Base-by-base conservation (phyloP, 30 jellyfish, hydroid and myxozoan genomes). In the Pseudorhiza aurosa region DNA sequence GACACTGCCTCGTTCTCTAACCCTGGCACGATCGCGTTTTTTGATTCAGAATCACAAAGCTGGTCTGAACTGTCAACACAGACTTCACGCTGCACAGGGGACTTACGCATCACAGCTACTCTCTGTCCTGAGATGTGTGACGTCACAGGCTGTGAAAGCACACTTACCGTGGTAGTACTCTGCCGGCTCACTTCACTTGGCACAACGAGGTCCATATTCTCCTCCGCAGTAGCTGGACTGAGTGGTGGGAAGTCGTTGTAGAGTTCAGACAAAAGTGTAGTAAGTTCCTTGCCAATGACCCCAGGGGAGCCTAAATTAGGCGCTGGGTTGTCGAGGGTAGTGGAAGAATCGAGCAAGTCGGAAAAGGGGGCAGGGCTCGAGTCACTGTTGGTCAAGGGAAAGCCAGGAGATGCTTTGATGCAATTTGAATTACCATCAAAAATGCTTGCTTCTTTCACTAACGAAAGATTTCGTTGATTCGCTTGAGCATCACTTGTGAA, bases 201-300 rank as follows among this genome's bases (percentile, higher is more conserved):
- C 32, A 45, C 47, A 14, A 47, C 72, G 18, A 76, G 63, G 4
- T 80, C 91, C 91, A 80, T 80, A 0, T 65, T 67, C 33, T 65
- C 91, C 49, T 56, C 80, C 40, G 71, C 29, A 32, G 36, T 58
- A 1, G 43, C 84, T 42, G 84, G 76, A 33, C 76, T 40, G 27
- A 80, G 91, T 17, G 84, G 75, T 1, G 91, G 91, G n/a, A 80
- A 80, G 47, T 65, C 77, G 56, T 53, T 80, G 63, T 50, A 80
- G 3, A 80, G 76, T 15, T 80, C 91, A 6, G 91, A 80, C 50
- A 80, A 60, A 0, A 75, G 69, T 18, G 59, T 33, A 19, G 37
- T 80, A 24, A 80, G 59, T 26, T 80, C 91, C 59, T 33, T 65
- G 5, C 84, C 91, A 39, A 80, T 80, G 40, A 62, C 77, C 12